Evolutionary conservation across 2,888 invertebrate species (phyloP).

Genomic region (Drosophila subsilvestris): DNA sequence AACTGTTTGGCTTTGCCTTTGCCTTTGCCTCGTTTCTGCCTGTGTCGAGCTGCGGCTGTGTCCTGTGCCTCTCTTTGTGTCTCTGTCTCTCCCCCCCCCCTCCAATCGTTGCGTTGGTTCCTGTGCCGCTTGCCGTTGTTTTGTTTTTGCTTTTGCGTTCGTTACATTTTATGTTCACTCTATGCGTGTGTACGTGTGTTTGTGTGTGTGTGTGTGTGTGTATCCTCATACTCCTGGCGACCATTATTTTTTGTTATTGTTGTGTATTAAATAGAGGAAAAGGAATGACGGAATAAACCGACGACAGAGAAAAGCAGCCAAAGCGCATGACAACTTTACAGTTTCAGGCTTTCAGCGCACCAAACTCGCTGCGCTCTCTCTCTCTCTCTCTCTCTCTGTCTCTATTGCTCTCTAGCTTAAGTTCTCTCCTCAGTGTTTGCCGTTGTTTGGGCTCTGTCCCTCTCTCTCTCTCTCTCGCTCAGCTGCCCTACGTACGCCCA

Average conservation of each 20-base stretch:
- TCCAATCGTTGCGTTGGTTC: conserved; percentile 19
- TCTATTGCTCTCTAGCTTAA: background rate
- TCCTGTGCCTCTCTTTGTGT: conserved; percentile 38
- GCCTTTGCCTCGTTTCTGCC: conserved; percentile 20
- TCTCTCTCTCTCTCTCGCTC: conserved; percentile 18
- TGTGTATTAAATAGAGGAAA: conserved; percentile 26
- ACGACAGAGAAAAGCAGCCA: conserved; percentile 8
- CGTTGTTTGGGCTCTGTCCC: conserved; percentile 2
- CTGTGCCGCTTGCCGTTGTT: conserved; percentile 50
- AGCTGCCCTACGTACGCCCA: conserved; percentile 34
- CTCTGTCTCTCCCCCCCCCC: conserved; percentile 5
- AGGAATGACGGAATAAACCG: conserved; percentile 13
- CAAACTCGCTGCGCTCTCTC: conserved; percentile 35
- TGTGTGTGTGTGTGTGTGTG: conserved; percentile 10
- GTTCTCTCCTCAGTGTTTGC: background rate
- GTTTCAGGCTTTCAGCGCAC: conserved; percentile 42
- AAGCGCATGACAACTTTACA: conserved; percentile 42
- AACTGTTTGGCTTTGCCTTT: conserved; percentile 65
- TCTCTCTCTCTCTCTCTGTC: conserved; percentile 15
- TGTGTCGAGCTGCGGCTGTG: conserved; percentile 25
- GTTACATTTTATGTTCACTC: conserved; percentile 45
- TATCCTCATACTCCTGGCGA: conserved; percentile 32
- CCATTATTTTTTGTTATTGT: conserved; percentile 46
- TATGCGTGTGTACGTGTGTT: conserved; percentile 7
- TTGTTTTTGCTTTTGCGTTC: conserved; percentile 41